phyloP scores from a whole-genome alignment of 1,140 invertebrate genomes.

The Gryllus bimaculatus region DNA sequence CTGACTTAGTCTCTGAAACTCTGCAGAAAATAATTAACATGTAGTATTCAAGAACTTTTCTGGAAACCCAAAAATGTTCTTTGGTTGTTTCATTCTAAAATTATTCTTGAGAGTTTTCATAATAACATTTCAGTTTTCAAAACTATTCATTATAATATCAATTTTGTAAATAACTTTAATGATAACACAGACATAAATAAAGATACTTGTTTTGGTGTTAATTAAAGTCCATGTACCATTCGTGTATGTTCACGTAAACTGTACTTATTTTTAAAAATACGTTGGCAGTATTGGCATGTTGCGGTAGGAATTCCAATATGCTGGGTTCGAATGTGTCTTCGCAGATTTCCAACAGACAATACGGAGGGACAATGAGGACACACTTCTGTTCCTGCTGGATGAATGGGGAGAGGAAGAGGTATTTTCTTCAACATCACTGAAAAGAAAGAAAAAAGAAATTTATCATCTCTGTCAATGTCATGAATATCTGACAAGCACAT shows the following conservation, averaged over 20 bases:
- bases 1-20: no score
- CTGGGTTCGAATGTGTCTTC: constrained; percentile 17
- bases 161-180: no score
- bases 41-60: no score
- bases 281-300: constrained; percentile 11
- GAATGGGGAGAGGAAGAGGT: constrained; percentile 6
- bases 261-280: constrained; percentile 16
- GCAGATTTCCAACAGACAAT: constrained; percentile 15
- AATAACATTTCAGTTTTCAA: no score
- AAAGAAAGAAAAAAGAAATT: constrained; percentile 4
- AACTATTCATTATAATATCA: no score
- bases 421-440: neutral
- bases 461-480: neutral
- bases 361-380: constrained; percentile 15
- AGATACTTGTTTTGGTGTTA: neutral
- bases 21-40: no score
- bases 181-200: neutral
- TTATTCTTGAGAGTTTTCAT: no score
- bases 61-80: no score
- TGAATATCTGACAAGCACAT: no score
- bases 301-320: constrained; percentile 14
- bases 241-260: constrained; percentile 15
- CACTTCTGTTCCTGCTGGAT: neutral
- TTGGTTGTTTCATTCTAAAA: no score
- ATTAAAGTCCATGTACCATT: constrained; percentile 15